Base-by-base conservation (phyloP, 2,113 vertebrate genomes). In the Carollia perspicillata region DNA sequence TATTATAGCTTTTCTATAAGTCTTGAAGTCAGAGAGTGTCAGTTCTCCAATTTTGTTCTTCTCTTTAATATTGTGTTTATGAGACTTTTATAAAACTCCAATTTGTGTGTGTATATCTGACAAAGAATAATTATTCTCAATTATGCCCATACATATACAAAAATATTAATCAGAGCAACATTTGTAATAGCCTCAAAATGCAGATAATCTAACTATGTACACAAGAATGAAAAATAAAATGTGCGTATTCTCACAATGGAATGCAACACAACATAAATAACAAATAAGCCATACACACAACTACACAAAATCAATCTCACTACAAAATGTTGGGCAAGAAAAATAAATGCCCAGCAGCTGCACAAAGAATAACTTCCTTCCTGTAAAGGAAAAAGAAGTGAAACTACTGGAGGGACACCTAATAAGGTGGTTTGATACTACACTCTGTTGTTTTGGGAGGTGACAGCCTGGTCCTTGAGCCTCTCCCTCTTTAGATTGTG, bases 171-270 rank as follows among this genome's bases (percentile, higher is more conserved):
- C 17, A 85, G 22, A 90, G 9, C 8, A 79, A 79, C 79, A 69
- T 71, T 85, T 71, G 16, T 30, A 72, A 53, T 9, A 63, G 28
- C 44, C 6, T 44, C 30, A 33, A 85, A 71, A 71, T 68, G n/a
- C 13, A 89, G 53, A 84, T 1, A 47, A 9, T 22, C 11, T 35
- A 84, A 60, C 26, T 60, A 17, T 30, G 12, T 51, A 22, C 53
- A 65, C 51, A 16, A 91, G 11, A 63, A 44, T 63, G 37, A 44
- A 90, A 90, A 72, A n/a, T 84, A 79, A 60, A 85, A 79, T 23
- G 35, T 60, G 3, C 11, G 30, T 90, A 63, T 44, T 72, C 72
- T 90, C 72, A 71, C 8, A 79, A 35, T 16, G 13, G 44, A 63
- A 63, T 44, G 63, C 65, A 95, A 33, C 35, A 79, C 28, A 44